Evolutionary conservation across 2,113 vertebrate species (phyloP).

Genomic region (Cromileptes altivelis): DNA sequence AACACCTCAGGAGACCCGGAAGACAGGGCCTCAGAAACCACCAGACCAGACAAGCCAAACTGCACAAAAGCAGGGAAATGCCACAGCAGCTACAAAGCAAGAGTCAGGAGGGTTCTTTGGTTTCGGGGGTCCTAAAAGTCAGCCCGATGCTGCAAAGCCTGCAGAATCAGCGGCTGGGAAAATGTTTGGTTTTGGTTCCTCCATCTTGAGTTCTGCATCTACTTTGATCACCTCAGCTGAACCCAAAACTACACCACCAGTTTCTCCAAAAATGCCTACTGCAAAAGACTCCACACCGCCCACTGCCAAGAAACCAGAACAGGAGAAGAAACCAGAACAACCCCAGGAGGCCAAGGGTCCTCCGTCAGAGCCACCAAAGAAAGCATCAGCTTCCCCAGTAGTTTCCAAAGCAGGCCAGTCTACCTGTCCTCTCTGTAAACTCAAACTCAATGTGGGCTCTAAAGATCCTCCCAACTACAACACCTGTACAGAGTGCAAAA

Average conservation of each 20-base stretch:
- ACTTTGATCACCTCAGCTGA: slow-evolving; percentile 83
- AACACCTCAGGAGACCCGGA: slow-evolving; percentile 61
- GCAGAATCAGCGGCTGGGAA: slow-evolving; percentile 75
- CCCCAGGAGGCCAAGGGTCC: slow-evolving; percentile 74
- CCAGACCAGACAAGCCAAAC: slow-evolving; percentile 53
- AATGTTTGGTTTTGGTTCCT: slow-evolving; percentile 82
- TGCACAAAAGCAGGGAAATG: slow-evolving; percentile 71
- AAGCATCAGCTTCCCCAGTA: slow-evolving; percentile 32
- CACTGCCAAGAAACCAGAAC: slow-evolving; percentile 60
- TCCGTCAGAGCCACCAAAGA: slow-evolving; percentile 60
- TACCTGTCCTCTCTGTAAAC: slow-evolving; percentile 92
- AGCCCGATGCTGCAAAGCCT: slow-evolving; percentile 83
- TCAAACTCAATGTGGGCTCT: slow-evolving; percentile 88
- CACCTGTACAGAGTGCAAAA: slow-evolving; percentile 94
- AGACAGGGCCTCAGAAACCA: slow-evolving; percentile 70
- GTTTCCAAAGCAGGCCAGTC: slow-evolving; percentile 55
- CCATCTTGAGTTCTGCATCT: slow-evolving; percentile 85
- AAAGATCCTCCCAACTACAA: slow-evolving; percentile 91
- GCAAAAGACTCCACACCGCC: slow-evolving; percentile 63
- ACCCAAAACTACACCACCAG: slow-evolving; percentile 68
- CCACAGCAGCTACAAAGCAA: slow-evolving; percentile 64
- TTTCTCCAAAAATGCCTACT: slow-evolving; percentile 73
- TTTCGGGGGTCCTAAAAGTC: slow-evolving; percentile 77
- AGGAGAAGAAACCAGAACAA: slow-evolving; percentile 72
- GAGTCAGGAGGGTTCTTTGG: slow-evolving; percentile 81